These are phyloP conservation scores for Turdus rufiventris DNA, from an alignment of 2,113 vertebrate genomes.

Conservation along the genomic window DNA sequence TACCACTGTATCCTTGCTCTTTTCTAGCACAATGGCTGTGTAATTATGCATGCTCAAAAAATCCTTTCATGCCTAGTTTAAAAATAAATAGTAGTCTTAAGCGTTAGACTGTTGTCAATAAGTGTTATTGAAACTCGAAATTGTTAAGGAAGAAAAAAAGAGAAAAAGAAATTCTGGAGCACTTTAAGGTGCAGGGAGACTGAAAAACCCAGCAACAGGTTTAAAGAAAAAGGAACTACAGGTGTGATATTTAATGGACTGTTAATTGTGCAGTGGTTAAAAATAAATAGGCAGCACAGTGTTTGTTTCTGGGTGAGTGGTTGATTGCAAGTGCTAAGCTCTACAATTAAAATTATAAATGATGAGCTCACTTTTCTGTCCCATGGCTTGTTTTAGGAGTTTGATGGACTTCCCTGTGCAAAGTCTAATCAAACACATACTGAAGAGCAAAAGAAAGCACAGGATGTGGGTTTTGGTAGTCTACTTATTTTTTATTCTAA, in stretches of 20 bases:
- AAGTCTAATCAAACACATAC: neutral
- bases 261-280: slow-evolving; percentile 31
- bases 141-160: neutral
- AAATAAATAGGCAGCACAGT: slow-evolving; percentile 27
- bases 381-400: neutral
- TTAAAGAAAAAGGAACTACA: slow-evolving; percentile 1
- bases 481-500: neutral
- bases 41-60: neutral
- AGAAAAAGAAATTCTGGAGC: neutral
- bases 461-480: neutral
- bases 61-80: neutral
- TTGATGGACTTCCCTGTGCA: neutral
- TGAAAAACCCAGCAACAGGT: neutral
- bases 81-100: neutral
- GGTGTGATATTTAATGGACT: slow-evolving; percentile 18
- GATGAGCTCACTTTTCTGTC: neutral
- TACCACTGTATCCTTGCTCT: neutral
- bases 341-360: slow-evolving; percentile 11
- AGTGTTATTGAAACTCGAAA: neutral
- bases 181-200: neutral
- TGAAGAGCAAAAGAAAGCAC: neutral
- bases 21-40: neutral
- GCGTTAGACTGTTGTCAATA: neutral
- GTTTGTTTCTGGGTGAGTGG: neutral
- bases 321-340: slow-evolving; percentile 12